Percentiles rank a stretch among this genome's conserved stretches.
Evolutionary conservation across 2,113 vertebrate genomes (phyloP).

Genomic region (Cottus gobio): DNA sequence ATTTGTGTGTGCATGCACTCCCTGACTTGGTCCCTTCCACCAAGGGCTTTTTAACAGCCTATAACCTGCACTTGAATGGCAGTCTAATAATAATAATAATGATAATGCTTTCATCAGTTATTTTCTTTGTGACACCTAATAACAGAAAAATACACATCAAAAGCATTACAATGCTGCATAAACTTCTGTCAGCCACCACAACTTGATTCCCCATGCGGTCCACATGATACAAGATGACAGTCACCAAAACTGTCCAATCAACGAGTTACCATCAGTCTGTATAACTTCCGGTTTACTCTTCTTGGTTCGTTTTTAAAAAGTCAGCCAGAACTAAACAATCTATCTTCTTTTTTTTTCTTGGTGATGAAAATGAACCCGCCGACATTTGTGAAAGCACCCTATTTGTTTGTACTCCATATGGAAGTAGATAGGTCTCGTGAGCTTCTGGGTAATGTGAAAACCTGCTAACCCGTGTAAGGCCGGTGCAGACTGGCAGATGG

Average conservation of each 20-base stretch:
- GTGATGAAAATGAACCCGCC: not conserved
- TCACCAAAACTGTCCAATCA: too few relatives aligned
- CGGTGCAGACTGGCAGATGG: constrained; percentile 45
- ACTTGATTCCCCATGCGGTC: not conserved
- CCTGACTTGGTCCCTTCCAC: too few relatives aligned
- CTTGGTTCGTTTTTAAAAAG: not conserved
- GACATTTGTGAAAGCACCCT: not conserved
- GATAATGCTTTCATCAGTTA: too few relatives aligned
- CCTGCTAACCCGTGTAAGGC: constrained; percentile 32
- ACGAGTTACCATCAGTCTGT: too few relatives aligned
- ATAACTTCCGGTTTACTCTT: not conserved
- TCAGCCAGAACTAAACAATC: not conserved
- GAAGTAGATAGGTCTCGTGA: not conserved
- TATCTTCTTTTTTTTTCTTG: not conserved
- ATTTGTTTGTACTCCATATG: too few relatives aligned
- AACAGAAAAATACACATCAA: too few relatives aligned
- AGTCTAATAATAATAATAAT: not conserved
- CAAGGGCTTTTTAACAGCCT: not conserved
- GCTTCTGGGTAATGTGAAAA: constrained; percentile 28
- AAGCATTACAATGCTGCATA: too few relatives aligned
- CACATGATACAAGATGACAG: too few relatives aligned
- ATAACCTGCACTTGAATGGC: not conserved
- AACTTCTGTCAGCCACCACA: not conserved
- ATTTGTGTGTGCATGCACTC: too few relatives aligned
- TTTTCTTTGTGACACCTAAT: too few relatives aligned